Conservation (phyloP, 2,888 invertebrate species). For the Tuta absoluta region DNA sequence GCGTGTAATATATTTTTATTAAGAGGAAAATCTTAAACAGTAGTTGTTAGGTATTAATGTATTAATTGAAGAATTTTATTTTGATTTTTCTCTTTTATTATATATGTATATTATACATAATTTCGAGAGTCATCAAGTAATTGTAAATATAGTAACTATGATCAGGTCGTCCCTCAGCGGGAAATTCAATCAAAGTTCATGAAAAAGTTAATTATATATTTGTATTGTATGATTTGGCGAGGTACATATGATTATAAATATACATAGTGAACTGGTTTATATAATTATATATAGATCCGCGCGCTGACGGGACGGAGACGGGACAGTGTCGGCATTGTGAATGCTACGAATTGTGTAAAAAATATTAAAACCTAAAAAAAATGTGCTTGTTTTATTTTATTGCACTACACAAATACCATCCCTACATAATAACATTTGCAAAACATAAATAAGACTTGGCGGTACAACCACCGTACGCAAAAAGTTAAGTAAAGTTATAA, state of each 20-base stretch:
- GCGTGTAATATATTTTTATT: slow-evolving; percentile 80
- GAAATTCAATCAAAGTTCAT: slow-evolving; percentile 48
- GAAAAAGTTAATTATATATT: slow-evolving; percentile 70
- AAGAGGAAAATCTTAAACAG: slow-evolving; percentile 79
- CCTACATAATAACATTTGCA: background rate
- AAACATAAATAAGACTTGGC: too few relatives aligned
- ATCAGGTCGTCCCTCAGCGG: slow-evolving; percentile 68
- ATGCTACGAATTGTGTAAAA: slow-evolving; percentile 83
- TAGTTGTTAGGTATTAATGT: slow-evolving; percentile 79
- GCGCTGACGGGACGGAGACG: slow-evolving; percentile 61
- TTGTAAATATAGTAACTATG: slow-evolving; percentile 77
- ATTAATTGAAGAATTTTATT: slow-evolving; percentile 80
- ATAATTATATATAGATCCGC: slow-evolving; percentile 46
- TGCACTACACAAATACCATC: background rate
- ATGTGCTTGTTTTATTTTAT: slow-evolving; percentile 64
- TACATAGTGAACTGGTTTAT: slow-evolving; percentile 62
- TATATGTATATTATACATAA: slow-evolving; percentile 75
- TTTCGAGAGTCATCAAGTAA: slow-evolving; percentile 75
- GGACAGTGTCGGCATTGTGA: slow-evolving; percentile 79
- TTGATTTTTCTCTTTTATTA: slow-evolving; percentile 78
- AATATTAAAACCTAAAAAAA: slow-evolving; percentile 82
- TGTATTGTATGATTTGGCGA: slow-evolving; percentile 73
- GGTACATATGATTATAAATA: slow-evolving; percentile 57
- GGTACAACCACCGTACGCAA: background rate
- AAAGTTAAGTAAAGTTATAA: too few relatives aligned